A percentile compares a stretch with the other conserved stretches of the same genome.
These are phyloP conservation scores for Anthoscopus minutus DNA, from an alignment of 2,113 vertebrate genomes.

Conservation along the genomic window DNA sequence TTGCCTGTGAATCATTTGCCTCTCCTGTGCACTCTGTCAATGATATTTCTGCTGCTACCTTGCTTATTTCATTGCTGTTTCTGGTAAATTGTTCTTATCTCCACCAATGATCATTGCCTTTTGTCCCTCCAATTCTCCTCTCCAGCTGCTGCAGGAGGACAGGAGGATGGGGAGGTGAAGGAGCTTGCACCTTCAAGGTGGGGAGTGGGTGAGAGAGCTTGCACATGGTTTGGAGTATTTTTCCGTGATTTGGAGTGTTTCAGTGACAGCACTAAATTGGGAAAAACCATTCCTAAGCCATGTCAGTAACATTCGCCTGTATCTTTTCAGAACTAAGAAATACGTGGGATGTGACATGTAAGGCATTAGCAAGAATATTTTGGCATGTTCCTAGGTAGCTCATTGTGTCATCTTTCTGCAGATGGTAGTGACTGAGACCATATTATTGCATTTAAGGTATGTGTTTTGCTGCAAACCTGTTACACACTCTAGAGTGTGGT, in stretches of 20 bases:
- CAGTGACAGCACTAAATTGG: accelerated
- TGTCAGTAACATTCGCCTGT: not conserved
- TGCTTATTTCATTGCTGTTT: not conserved
- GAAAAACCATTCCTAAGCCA: not conserved
- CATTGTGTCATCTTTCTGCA: not conserved
- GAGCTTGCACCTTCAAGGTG: too few species aligned
- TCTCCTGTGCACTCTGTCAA: not conserved
- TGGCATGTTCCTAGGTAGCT: not conserved
- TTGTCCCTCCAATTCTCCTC: not conserved
- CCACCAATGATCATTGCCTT: not conserved
- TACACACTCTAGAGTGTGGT: not conserved
- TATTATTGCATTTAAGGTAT: not conserved
- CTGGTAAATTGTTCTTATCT: not conserved
- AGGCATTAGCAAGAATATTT: not conserved
- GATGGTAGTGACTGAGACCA: not conserved
- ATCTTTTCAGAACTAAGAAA: not conserved
- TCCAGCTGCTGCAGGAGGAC: not conserved
- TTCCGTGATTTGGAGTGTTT: not conserved
- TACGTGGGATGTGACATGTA: not conserved
- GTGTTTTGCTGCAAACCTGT: not conserved
- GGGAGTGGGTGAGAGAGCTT: not conserved
- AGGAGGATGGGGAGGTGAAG: not conserved
- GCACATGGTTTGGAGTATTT: not conserved
- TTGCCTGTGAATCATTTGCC: not conserved
- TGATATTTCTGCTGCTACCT: not conserved